Evolutionary conservation across 2,113 vertebrate genomes (phyloP).

Genomic region (Chaetops frenatus): DNA sequence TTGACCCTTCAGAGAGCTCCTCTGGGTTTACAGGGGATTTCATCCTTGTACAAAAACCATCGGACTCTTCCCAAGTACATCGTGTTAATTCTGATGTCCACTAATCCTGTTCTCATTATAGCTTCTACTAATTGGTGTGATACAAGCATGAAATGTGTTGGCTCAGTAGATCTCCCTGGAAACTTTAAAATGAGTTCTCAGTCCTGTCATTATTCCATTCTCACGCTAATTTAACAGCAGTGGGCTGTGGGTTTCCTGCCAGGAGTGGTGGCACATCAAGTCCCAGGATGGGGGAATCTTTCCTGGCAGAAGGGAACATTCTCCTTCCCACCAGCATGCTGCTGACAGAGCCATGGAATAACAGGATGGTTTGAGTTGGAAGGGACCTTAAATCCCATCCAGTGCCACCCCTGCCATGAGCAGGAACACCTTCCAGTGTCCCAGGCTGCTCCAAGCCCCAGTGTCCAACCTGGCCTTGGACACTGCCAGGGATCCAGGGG

Average conservation of each 20-base stretch:
- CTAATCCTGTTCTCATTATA: background rate
- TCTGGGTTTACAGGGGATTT: background rate
- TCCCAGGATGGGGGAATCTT: background rate
- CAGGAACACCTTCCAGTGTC: background rate
- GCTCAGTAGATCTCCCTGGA: background rate
- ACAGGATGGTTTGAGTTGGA: background rate
- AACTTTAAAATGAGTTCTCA: background rate
- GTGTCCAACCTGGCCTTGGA: background rate
- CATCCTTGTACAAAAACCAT: background rate
- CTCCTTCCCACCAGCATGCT: background rate
- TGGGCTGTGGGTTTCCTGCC: background rate
- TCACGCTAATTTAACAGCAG: background rate
- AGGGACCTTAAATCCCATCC: background rate
- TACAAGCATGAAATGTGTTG: background rate
- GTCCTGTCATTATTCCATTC: background rate
- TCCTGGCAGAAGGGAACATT: background rate
- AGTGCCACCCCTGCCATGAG: background rate
- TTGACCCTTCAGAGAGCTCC: background rate
- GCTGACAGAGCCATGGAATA: background rate
- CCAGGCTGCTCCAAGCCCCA: background rate
- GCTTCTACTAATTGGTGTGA: background rate
- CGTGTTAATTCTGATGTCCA: background rate
- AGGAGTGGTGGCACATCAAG: background rate
- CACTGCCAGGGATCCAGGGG: background rate
- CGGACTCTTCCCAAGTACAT: background rate